Evolutionary conservation across 2,113 vertebrate species (phyloP).

Genomic region (Cisticola juncidis): DNA sequence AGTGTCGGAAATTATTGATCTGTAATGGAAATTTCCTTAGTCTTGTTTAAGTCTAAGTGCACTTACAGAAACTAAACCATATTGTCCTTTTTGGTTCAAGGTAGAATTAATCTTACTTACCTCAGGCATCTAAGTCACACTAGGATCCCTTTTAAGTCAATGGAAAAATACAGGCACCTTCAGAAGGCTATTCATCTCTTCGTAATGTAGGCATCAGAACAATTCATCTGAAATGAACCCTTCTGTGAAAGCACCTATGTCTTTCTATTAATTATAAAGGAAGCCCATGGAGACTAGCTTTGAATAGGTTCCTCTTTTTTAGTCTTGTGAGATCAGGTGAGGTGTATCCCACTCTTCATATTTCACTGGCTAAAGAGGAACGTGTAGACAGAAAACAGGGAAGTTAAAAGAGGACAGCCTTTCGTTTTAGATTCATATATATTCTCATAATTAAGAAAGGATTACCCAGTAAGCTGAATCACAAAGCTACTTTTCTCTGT

Average conservation of each 20-base stretch:
- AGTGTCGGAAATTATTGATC: neutral
- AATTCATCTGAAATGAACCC: conserved; percentile 7
- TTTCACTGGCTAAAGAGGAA: neutral
- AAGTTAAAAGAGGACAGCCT: neutral
- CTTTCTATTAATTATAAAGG: conserved; percentile 43
- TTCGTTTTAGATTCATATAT: neutral
- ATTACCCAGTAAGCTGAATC: neutral
- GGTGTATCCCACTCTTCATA: neutral
- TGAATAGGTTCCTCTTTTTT: neutral
- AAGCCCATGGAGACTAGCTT: neutral
- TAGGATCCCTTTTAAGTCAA: conserved; percentile 14
- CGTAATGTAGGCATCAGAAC: conserved; percentile 8
- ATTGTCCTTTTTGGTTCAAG: neutral
- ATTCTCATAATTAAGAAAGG: neutral
- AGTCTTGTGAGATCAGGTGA: neutral
- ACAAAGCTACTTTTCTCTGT: neutral
- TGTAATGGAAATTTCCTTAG: neutral
- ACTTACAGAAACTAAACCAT: neutral
- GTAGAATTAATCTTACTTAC: conserved; percentile 36
- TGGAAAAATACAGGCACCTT: neutral
- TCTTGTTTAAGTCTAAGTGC: neutral
- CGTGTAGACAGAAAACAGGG: neutral
- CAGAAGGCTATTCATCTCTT: neutral
- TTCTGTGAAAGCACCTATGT: conserved; percentile 3
- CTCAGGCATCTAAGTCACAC: conserved; percentile 40